Base-by-base conservation (phyloP, 2,797 vertebrate genomes). In the Rachycentron canadum region DNA sequence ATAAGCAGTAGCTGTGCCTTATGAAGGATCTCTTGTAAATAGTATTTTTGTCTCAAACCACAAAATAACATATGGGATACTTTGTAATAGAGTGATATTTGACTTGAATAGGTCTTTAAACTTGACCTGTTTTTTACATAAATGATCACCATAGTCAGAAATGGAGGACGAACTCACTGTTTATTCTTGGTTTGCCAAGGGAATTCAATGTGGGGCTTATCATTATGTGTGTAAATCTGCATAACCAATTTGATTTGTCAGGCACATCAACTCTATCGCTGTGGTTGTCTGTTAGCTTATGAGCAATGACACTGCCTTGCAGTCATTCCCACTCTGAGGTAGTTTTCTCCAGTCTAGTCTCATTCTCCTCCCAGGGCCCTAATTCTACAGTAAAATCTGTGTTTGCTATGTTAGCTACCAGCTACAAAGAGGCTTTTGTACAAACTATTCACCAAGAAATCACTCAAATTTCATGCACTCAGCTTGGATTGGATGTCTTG, bases 391-490 rank as follows among this genome's bases (percentile, higher is more conserved):
- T 84, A 80, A 76, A 84, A 88, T 88, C 57, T 86, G 64, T 83
- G 76, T 88, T 90, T 87, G 78, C 74, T 52, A 74, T 86, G 88
- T 88, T 85, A 74, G 79, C 83, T 70, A 55, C 57, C 56, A 38
- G 63, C 71, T 82, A 94, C 90, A 94, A 94, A 93, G 89, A 86
- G 34, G 85, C 85, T 88, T 92, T 94, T 94, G 91, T 95, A 79
- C 59, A 53, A 78, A 77, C 59, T 76, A 89, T 81, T 90, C 78
- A 75, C 78, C 62, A 71, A 89, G 83, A 92, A 93, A 92, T 93
- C 83, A 88, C 92, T 91, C 25, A 84, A 63, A 94, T 94, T 93
- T 92, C 86, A 91, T 89, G 88, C 84, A 78, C 86, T 87, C 72
- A 5, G 58, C 76, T 79, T 79, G 76, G 82, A 74, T 89, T 88